These are phyloP conservation scores for Neosilurus mollespiculum DNA, from an alignment of 2,797 vertebrate species.

Conservation along the genomic window DNA sequence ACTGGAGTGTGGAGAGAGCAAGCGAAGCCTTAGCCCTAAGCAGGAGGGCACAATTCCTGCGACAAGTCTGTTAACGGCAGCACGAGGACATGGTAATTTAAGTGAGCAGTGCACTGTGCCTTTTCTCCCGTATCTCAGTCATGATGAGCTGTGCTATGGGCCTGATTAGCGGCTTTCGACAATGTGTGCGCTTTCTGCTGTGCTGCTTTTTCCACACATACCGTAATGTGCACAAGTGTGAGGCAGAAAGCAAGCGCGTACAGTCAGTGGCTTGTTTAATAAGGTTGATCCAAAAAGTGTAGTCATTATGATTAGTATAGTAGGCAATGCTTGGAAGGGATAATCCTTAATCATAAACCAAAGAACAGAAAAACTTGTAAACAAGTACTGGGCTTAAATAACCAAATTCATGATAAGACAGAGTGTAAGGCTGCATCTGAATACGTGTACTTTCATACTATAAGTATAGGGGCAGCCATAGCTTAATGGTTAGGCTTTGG, in stretches of 20 bases:
- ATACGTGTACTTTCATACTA: no score
- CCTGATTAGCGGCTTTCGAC: background rate
- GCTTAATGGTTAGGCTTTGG: no score
- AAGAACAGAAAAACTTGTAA: background rate
- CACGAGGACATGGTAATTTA: background rate
- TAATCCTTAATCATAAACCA: background rate
- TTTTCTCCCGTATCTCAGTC: background rate
- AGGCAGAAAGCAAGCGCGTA: background rate
- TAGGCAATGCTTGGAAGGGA: background rate
- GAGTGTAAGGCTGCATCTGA: background rate
- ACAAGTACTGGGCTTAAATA: background rate
- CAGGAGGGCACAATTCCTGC: conserved; percentile 16
- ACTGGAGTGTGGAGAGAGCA: conserved; percentile 13
- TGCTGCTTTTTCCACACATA: background rate
- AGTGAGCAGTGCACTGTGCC: conserved; percentile 5
- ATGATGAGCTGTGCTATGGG: background rate
- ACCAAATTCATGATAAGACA: background rate
- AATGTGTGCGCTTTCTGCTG: background rate
- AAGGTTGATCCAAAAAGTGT: background rate
- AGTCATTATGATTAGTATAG: no score
- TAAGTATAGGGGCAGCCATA: no score
- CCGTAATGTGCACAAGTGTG: background rate
- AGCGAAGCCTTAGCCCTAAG: background rate
- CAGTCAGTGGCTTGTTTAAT: background rate
- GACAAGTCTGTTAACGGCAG: background rate